Conservation (phyloP, 1,140 invertebrate genomes). For the Leucophenga varia region DNA sequence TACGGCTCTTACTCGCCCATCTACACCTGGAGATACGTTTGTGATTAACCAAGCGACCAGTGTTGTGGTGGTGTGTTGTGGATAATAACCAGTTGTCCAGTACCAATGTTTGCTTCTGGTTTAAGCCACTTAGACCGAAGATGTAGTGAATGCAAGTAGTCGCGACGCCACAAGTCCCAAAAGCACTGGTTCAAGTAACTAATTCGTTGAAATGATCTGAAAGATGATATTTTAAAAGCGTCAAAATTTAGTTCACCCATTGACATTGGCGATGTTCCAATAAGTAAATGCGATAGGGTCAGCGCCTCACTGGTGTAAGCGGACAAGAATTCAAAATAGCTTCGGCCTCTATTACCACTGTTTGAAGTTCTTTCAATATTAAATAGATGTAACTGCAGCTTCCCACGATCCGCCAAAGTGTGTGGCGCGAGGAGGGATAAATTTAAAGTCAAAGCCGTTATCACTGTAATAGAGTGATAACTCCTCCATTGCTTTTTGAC, state of each 20-base stretch:
- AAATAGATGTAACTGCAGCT: too few species aligned
- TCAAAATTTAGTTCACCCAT: too few species aligned
- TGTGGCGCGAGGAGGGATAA: too few species aligned
- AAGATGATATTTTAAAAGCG: too few species aligned
- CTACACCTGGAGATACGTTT: slow-evolving; percentile 34
- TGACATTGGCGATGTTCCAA: slow-evolving; percentile 21
- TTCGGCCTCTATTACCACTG: slow-evolving; percentile 21
- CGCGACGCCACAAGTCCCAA: too few species aligned
- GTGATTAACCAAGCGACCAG: slow-evolving; percentile 11
- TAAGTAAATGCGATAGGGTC: slow-evolving; percentile 38
- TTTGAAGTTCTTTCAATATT: slow-evolving; percentile 10
- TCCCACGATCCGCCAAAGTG: slow-evolving; percentile 35
- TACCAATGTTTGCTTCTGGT: not conserved
- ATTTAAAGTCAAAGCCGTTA: slow-evolving; percentile 27
- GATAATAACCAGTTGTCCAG: not conserved
- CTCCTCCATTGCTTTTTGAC: not conserved
- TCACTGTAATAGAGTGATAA: not conserved
- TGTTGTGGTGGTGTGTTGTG: not conserved
- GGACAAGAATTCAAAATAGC: slow-evolving; percentile 28
- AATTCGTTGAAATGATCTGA: too few species aligned
- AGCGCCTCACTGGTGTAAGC: slow-evolving; percentile 14
- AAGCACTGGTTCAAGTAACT: too few species aligned
- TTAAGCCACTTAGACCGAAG: too few species aligned
- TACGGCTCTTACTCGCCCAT: slow-evolving; percentile 36
- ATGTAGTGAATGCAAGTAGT: too few species aligned